These are phyloP conservation scores for Suncus etruscus DNA, from an alignment of 2,113 vertebrate species.

Conservation along the genomic window DNA sequence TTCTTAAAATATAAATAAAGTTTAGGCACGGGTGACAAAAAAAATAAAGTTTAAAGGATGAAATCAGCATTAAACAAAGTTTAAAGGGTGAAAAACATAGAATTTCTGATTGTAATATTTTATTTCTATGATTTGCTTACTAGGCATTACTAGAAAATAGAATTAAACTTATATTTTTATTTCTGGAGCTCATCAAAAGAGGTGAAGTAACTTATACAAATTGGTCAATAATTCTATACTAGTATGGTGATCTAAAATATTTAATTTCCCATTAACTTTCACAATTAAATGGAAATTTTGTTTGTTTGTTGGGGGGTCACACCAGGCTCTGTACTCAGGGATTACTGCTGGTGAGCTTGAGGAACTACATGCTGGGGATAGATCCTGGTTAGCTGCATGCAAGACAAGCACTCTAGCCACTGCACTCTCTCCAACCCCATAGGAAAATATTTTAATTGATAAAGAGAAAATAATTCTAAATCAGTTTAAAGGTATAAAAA, in stretches of 20 bases:
- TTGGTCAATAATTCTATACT: background rate
- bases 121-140: background rate
- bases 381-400: no score
- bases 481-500: conserved; percentile 45
- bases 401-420: no score
- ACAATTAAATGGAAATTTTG: conserved; percentile 18
- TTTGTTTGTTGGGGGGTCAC: background rate
- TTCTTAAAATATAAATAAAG: no score
- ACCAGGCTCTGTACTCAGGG: no score
- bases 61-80: conserved; percentile 31
- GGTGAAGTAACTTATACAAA: conserved; percentile 15
- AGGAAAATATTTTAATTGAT: background rate
- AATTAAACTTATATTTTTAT: conserved; percentile 17
- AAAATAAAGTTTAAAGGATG: conserved; percentile 12
- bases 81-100: conserved; percentile 38
- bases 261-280: conserved; percentile 22
- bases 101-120: background rate
- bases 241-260: conserved; percentile 28
- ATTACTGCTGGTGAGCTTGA: no score
- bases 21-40: no score
- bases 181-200: conserved; percentile 12
- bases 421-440: no score
- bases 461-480: conserved; percentile 64
- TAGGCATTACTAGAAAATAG: conserved; percentile 29
- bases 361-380: no score